Base-by-base conservation (phyloP, 2,113 vertebrate genomes). In the Pachypanchax playfairii region DNA sequence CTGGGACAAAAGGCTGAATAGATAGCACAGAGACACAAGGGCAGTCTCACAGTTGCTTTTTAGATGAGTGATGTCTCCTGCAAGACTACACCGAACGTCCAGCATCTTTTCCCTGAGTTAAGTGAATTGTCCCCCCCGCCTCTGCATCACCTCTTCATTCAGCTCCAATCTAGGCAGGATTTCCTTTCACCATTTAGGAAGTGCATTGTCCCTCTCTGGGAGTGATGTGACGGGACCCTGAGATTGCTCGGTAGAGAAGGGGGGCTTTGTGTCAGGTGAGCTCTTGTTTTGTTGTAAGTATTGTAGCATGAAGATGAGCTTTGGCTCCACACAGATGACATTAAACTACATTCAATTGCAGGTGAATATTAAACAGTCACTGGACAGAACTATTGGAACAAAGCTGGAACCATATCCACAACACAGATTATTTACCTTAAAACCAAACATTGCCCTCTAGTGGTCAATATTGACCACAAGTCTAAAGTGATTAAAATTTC, bases 161-260 rank as follows among this genome's bases (percentile, higher is more conserved):
- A 83, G 35, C 74, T 77, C 82, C 72, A 75, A 75, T 86, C 70
- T 77, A 77, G 84, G 79, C 85, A 80, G 82, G 82, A 83, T 90
- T 85, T 77, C 83, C 85, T 89, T 89, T 87, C 87, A 87, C 76
- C 65, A 51, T 82, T 89, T 86, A 80, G 87, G 78, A 90, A 81
- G 85, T 53, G 57, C 54, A 90, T 88, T 90, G 89, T 90, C 68
- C 82, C 64, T 48, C 70, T 83, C 22, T 64, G 83, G 83, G 87
- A 85, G 66, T 77, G 87, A 86, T 75, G 85, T 78, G 87, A 89
- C 83, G 57, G 63, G 78, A 65, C 13, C 76, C 75, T 53, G 75
- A 59, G 77, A 87, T 85, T 79, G 76, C 78, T 69, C 65, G 18
- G 80, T 58, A 61, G 80, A 87, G 82, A 89, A 88, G 83, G 77